Evolutionary conservation across 2,797 vertebrate genomes (phyloP).

Genomic region (Oryzias sinensis): DNA sequence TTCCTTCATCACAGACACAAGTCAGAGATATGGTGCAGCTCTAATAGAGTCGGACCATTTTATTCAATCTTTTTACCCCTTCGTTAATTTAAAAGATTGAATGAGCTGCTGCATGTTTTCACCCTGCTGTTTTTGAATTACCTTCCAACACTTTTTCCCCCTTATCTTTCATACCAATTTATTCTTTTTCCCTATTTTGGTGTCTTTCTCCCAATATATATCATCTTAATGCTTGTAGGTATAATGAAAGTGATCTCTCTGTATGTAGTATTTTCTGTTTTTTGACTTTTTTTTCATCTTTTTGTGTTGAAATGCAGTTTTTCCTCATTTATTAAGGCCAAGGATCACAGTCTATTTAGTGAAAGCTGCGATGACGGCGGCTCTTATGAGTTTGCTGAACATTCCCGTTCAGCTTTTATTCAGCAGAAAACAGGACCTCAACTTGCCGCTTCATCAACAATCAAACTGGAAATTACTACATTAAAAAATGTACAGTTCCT

Average conservation of each 20-base stretch:
- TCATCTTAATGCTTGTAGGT: slow-evolving; percentile 11
- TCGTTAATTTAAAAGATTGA: slow-evolving; percentile 46
- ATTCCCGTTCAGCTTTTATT: too few relatives aligned
- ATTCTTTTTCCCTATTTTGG: slow-evolving; percentile 26
- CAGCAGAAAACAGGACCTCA: too few relatives aligned
- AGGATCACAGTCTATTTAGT: too few relatives aligned
- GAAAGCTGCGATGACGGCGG: too few relatives aligned
- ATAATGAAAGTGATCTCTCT: slow-evolving; percentile 19
- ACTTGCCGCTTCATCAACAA: too few relatives aligned
- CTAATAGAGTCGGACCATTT: slow-evolving; percentile 48
- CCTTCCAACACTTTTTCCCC: slow-evolving; percentile 3
- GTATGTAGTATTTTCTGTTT: background rate
- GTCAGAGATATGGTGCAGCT: slow-evolving; percentile 37
- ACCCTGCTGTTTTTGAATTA: slow-evolving; percentile 12
- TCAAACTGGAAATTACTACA: too few relatives aligned
- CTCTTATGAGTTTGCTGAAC: too few relatives aligned
- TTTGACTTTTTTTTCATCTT: slow-evolving; percentile 6
- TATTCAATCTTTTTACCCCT: slow-evolving; percentile 28
- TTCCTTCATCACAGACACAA: slow-evolving; percentile 56
- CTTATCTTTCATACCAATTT: slow-evolving; percentile 14
- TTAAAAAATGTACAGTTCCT: too few relatives aligned
- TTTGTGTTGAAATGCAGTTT: background rate
- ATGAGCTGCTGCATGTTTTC: slow-evolving; percentile 26
- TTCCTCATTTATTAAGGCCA: too few relatives aligned
- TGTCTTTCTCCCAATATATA: slow-evolving; percentile 20